These are phyloP conservation scores for Takifugu rubripes DNA, from an alignment of 2,797 vertebrate genomes.

Conservation along the genomic window DNA sequence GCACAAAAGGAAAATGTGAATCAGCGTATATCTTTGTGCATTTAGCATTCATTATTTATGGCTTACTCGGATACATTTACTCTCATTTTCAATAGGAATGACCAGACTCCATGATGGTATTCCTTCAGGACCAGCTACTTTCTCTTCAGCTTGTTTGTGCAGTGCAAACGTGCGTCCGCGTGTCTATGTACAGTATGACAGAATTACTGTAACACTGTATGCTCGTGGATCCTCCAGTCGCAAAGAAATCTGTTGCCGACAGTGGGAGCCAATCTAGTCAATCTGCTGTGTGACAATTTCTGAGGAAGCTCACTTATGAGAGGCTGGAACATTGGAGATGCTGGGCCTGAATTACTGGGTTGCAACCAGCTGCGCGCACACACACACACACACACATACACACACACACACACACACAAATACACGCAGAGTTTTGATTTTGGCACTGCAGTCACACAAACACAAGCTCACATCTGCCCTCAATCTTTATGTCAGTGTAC, in stretches of 20 bases:
- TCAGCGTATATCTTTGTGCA: no score
- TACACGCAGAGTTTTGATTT: slow-evolving; percentile 16
- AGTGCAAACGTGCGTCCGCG: background rate
- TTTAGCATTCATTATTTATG: no score
- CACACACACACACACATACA: background rate
- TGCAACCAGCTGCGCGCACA: slow-evolving; percentile 8
- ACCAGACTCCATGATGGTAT: no score
- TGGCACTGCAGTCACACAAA: slow-evolving; percentile 10
- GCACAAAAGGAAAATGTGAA: no score
- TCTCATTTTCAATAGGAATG: no score
- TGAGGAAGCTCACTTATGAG: slow-evolving; percentile 27
- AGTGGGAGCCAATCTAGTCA: slow-evolving; percentile 28
- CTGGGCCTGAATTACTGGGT: slow-evolving; percentile 12
- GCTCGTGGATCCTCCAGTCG: slow-evolving; percentile 25
- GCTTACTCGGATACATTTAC: no score
- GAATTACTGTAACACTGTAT: slow-evolving; percentile 28
- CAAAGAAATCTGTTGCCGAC: slow-evolving; percentile 38
- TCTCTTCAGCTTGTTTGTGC: slow-evolving; percentile 5
- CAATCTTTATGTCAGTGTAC: slow-evolving; percentile 14
- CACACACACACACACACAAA: slow-evolving; percentile 10
- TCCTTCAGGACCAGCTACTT: background rate
- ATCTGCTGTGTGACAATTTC: slow-evolving; percentile 36
- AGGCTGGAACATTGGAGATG: slow-evolving; percentile 16
- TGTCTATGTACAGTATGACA: slow-evolving; percentile 12
- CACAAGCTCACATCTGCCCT: slow-evolving; percentile 5